phyloP scores from a whole-genome alignment of 2,797 vertebrate genomes.

The Alosa sapidissima region DNA sequence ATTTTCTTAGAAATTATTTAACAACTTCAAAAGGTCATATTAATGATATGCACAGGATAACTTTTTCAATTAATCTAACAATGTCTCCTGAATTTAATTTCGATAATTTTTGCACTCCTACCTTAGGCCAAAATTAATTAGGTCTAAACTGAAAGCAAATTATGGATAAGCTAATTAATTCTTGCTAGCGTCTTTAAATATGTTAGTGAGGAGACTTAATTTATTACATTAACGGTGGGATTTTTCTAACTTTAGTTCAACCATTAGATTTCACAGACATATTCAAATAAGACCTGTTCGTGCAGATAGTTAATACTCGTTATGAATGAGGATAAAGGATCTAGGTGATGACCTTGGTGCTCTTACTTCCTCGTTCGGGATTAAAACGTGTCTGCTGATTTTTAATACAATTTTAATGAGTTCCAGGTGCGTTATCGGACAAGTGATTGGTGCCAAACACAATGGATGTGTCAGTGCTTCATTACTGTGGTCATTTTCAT shows the following conservation, averaged over 20 bases:
- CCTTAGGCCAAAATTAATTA: constrained; percentile 27
- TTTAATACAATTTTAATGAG: constrained; percentile 24
- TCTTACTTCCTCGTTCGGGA: background rate
- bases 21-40: constrained; percentile 25
- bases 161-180: constrained; percentile 24
- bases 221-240: constrained; percentile 22
- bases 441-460: constrained; percentile 12
- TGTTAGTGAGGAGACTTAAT: constrained; percentile 24
- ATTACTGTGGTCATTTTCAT: constrained; percentile 5
- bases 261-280: constrained; percentile 15
- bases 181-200: constrained; percentile 24
- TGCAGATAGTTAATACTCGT: constrained; percentile 6
- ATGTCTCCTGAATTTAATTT: constrained; percentile 25
- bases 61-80: constrained; percentile 26
- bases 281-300: constrained; percentile 25
- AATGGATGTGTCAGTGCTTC: constrained; percentile 7
- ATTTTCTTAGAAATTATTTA: constrained; percentile 12
- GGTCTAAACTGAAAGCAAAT: constrained; percentile 26
- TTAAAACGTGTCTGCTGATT: background rate
- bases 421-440: constrained; percentile 14
- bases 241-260: constrained; percentile 23
- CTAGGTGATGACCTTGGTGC: constrained; percentile 18
- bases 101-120: constrained; percentile 22
- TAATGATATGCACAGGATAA: constrained; percentile 18
- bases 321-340: constrained; percentile 17